phyloP scores from a whole-genome alignment of 1,140 invertebrate genomes.

The Apis laboriosa region DNA sequence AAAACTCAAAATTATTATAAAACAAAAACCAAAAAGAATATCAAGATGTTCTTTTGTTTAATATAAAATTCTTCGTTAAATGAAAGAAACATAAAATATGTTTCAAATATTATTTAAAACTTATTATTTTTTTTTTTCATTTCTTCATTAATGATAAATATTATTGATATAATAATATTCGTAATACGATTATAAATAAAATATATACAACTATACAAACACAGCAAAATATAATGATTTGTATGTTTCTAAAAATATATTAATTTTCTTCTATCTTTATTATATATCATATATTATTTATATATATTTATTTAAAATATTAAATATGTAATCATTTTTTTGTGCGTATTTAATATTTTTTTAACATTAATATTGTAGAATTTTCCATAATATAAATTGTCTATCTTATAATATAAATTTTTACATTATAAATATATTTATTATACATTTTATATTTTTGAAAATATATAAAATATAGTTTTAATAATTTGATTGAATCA shows the following conservation, averaged over 20 bases:
- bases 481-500: background rate
- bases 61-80: background rate
- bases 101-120: background rate
- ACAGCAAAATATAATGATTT: background rate
- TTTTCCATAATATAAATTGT: too few relatives aligned
- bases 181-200: background rate
- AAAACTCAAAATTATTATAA: background rate
- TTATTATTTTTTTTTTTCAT: background rate
- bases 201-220: background rate
- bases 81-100: background rate
- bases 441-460: background rate
- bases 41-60: slow-evolving; percentile 8
- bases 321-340: background rate
- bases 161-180: background rate
- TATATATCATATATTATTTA: too few relatives aligned
- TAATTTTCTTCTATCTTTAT: too few relatives aligned
- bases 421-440: too few relatives aligned
- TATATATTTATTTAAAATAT: background rate
- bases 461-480: background rate
- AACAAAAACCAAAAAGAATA: slow-evolving; percentile 1
- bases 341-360: too few relatives aligned
- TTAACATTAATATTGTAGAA: too few relatives aligned
- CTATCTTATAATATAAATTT: too few relatives aligned
- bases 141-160: background rate
- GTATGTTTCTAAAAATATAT: background rate